Evolutionary conservation across 2,113 vertebrate genomes (phyloP), one percentile per base, ranked within the genome.

Genomic region (Corynorhinus townsendii): DNA sequence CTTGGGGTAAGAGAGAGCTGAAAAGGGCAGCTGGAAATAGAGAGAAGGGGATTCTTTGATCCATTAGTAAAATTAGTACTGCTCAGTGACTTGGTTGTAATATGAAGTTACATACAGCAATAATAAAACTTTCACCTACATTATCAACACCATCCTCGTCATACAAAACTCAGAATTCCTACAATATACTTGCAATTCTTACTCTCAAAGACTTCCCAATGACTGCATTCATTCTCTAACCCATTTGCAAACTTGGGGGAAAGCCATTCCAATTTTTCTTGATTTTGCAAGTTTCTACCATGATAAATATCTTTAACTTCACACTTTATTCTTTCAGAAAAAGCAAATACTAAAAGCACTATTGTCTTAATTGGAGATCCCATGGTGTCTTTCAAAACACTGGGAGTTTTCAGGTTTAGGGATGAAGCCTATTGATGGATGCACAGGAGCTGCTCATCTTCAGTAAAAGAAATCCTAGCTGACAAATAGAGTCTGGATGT

Each of bases 341-440:
- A 92, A 90, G 35, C 43, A 73, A 96, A 93, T 76, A 79, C 22
- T 83, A 40, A 82, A 30, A 62, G 80, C 16, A 82, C 64, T 86
- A 54, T 30, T 59, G 24, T 64, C 90, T 90, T 82, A 86, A 5
- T 17, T 86, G 14, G 54, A 79, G 30, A 95, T 80, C 6, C 6
- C 77, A 54, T 14, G 11, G 54, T 89, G 11, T 90, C 33, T 81
- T 97, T 86, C 68, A 75, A 91, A 94, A 35, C 62, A 90, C 3
- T 81, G 45, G 77, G 56, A 81, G 17, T 22, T 68, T 87, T 92
- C 52, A 52, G 45, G 17, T 88, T 94, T 80, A 86, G 11, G 38
- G 38, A 3, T 56, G 33, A 79, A 86, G 19, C 14, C 45, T 80
- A 16, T 49, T n/a, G 71, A 30, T 0, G 30, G 40, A 81, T 5